These are phyloP conservation scores for Idaea dimidiata DNA, from an alignment of 2,888 invertebrate genomes.

Conservation along the genomic window DNA sequence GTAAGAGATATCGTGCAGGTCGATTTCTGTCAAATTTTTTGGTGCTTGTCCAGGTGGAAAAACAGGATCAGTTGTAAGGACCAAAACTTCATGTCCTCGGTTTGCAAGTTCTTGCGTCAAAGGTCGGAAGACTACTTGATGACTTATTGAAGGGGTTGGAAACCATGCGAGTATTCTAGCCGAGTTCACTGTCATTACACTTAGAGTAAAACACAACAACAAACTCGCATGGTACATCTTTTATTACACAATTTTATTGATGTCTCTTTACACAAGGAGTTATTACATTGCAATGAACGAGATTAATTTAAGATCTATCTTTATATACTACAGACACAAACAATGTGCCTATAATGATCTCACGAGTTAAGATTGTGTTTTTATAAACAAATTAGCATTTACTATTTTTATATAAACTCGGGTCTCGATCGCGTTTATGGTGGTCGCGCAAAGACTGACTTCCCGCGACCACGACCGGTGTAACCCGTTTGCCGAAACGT, in stretches of 20 bases:
- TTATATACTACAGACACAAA: background rate
- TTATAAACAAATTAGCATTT: background rate
- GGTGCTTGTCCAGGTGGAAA: conserved; percentile 32
- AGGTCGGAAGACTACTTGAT: conserved; percentile 41
- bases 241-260: background rate
- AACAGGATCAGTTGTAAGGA: conserved; percentile 41
- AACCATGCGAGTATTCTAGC: conserved; percentile 30
- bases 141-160: conserved; percentile 43
- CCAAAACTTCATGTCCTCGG: conserved; percentile 40
- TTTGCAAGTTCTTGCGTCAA: conserved; percentile 38
- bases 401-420: too few species aligned
- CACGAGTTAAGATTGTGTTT: background rate
- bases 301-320: background rate
- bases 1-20: conserved; percentile 44
- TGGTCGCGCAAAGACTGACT: too few species aligned
- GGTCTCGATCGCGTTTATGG: too few species aligned
- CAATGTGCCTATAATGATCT: background rate
- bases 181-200: background rate
- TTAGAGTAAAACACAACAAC: background rate
- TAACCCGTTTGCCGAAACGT: too few species aligned
- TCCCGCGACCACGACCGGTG: too few species aligned
- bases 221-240: background rate
- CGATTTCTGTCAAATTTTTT: conserved; percentile 45
- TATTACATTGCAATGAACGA: background rate
- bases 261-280: background rate